A percentile compares a stretch with the other conserved stretches of the same genome.
phyloP scores from a whole-genome alignment of 1,140 invertebrate species.

The Telenomus remus region DNA sequence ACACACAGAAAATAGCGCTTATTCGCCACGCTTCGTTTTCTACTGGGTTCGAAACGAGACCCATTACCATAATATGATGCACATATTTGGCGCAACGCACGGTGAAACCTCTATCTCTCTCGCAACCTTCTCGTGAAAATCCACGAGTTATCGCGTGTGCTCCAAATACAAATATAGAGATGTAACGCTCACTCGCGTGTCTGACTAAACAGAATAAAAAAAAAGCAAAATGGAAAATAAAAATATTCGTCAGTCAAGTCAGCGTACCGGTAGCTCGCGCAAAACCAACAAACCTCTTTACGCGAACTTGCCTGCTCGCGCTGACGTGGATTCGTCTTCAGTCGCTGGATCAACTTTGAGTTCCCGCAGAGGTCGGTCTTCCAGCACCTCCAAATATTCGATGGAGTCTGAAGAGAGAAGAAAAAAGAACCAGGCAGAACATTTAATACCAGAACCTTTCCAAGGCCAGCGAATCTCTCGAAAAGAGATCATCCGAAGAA shows the following conservation, averaged over 20 bases:
- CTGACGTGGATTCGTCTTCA: slow-evolving; percentile 66
- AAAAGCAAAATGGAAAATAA: slow-evolving; percentile 16
- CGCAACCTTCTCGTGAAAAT: slow-evolving; percentile 30
- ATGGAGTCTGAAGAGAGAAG: slow-evolving; percentile 21
- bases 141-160: slow-evolving; percentile 32
- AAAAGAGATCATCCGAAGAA: slow-evolving; percentile 63
- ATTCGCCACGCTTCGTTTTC: slow-evolving; percentile 13
- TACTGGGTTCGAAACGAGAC: slow-evolving; percentile 1
- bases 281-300: slow-evolving; percentile 66
- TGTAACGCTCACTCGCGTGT: neutral
- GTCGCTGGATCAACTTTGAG: slow-evolving; percentile 38
- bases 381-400: slow-evolving; percentile 50
- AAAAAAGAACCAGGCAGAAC: slow-evolving; percentile 11
- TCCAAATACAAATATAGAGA: slow-evolving; percentile 25
- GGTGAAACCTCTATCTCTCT: slow-evolving; percentile 52
- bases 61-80: slow-evolving; percentile 43
- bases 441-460: slow-evolving; percentile 35
- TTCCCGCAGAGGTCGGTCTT: slow-evolving; percentile 31
- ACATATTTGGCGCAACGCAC: slow-evolving; percentile 43
- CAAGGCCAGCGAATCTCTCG: slow-evolving; percentile 56
- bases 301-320: slow-evolving; percentile 58
- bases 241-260: neutral
- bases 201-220: slow-evolving; percentile 33
- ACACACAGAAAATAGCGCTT: too few relatives aligned
- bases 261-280: slow-evolving; percentile 43